Base-by-base conservation (phyloP, 2,113 vertebrate genomes). In the Gambusia holbrooki region DNA sequence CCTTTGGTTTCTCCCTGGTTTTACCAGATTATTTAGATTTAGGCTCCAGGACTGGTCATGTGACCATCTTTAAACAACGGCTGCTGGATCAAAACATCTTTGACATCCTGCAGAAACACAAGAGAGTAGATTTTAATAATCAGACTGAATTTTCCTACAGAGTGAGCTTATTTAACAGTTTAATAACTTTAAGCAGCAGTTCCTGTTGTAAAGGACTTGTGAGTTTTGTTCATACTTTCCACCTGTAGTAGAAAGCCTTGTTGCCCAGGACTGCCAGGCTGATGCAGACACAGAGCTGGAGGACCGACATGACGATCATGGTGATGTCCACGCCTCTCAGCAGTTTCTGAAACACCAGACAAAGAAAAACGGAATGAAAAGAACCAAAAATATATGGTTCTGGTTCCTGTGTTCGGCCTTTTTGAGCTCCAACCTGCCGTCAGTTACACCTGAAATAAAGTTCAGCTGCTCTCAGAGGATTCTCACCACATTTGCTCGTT, bases 201-300 rank as follows among this genome's bases (percentile, higher is more conserved):
- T 19, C 1, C 4, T 65, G 17, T 65, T 22, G 25, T 35, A 5
- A 7, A n/a, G 22, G 1, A 9, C 11, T 4, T 65, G 14, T 35
- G 19, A n/a, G 10, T 14, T 70, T n/a, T 4, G 0, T 65, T 81
- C 65, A 12, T 71, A 84, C 79, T 70, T n/a, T 30, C 32, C 28
- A 5, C 37, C 17, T 5, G 28, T 51, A 71, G 66, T 45, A 17
- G 58, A 92, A 48, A 65, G 69, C 83, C 54, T 67, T 88, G 62
- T 87, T 32, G 70, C 66, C 75, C 45, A 93, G 22, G 72, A 78
- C 77, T 63, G 73, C 25, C 0, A 87, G n/a, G 27, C 71, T 85
- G 35, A 93, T 71, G 66, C 61, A 66, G 75, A 92, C 82, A 12
- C 84, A 84, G 32, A 93, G 42, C 67, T 89, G 90, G 45, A 93